Conservation (phyloP, 2,113 vertebrate species). For the Strix uralensis region DNA sequence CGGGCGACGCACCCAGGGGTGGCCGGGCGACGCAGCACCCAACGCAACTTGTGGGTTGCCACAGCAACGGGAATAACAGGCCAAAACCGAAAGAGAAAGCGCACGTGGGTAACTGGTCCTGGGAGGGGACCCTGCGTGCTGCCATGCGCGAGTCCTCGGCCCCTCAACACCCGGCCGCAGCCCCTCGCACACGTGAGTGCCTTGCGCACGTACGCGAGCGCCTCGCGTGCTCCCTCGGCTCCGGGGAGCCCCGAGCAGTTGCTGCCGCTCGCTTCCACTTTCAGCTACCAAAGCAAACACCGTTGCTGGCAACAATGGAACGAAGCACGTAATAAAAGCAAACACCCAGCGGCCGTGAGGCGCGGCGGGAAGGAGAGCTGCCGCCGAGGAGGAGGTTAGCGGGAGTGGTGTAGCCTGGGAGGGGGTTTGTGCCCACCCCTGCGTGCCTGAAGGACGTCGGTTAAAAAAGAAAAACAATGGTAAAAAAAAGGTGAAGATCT, state of each 20-base stretch:
- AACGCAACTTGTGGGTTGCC: rapidly evolving
- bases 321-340: neutral
- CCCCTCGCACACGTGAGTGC: too few species aligned
- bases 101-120: rapidly evolving
- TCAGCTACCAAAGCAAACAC: neutral
- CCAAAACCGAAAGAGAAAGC: rapidly evolving
- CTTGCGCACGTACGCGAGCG: neutral
- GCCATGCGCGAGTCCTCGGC: rapidly evolving
- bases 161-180: too few species aligned
- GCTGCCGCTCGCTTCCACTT: neutral
- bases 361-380: neutral
- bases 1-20: rapidly evolving
- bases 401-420: neutral
- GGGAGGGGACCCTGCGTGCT: rapidly evolving
- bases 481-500: neutral
- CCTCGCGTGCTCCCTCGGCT: neutral
- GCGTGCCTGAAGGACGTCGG: neutral
- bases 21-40: neutral
- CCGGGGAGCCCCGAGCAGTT: neutral
- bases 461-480: neutral
- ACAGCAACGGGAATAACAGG: neutral
- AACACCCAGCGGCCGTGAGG: rapidly evolving
- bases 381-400: neutral
- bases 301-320: neutral
- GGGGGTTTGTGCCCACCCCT: rapidly evolving